Conservation (phyloP, 2,888 invertebrate species). For the Meteorus colon region DNA sequence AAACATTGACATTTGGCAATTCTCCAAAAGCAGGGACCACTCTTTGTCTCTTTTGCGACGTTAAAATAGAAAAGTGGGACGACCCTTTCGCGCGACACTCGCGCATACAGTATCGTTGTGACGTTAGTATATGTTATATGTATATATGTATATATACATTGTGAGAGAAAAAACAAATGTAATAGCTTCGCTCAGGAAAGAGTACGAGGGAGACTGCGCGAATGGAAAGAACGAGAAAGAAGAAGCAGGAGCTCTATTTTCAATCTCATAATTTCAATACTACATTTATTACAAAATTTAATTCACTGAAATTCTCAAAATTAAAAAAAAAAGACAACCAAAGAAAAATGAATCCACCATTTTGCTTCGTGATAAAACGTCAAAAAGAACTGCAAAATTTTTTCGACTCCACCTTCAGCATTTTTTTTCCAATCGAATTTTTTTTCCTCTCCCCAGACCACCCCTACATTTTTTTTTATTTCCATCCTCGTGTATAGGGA, state of each 20-base stretch:
- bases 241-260: slow-evolving; percentile 4
- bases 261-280: slow-evolving; percentile 19
- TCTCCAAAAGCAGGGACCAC: slow-evolving; percentile 60
- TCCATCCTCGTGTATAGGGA: slow-evolving; percentile 45
- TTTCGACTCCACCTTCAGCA: slow-evolving; percentile 49
- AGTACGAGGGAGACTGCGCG: background rate
- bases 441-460: slow-evolving; percentile 41
- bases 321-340: background rate
- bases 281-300: slow-evolving; percentile 8
- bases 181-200: background rate
- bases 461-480: slow-evolving; percentile 34
- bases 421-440: slow-evolving; percentile 45
- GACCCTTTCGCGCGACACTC: slow-evolving; percentile 53
- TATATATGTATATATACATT: background rate
- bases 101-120: background rate
- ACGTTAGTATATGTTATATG: background rate
- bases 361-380: background rate
- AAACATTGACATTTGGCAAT: slow-evolving; percentile 63
- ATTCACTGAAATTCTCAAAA: background rate
- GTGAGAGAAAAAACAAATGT: background rate
- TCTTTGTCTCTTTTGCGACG: slow-evolving; percentile 59
- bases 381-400: slow-evolving; percentile 40
- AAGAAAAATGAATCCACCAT: slow-evolving; percentile 13
- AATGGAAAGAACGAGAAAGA: background rate
- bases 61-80: slow-evolving; percentile 67